Evolutionary conservation across 2,113 vertebrate species (phyloP), one percentile per base, ranked within the genome.

Genomic region (Oxyura jamaicensis): DNA sequence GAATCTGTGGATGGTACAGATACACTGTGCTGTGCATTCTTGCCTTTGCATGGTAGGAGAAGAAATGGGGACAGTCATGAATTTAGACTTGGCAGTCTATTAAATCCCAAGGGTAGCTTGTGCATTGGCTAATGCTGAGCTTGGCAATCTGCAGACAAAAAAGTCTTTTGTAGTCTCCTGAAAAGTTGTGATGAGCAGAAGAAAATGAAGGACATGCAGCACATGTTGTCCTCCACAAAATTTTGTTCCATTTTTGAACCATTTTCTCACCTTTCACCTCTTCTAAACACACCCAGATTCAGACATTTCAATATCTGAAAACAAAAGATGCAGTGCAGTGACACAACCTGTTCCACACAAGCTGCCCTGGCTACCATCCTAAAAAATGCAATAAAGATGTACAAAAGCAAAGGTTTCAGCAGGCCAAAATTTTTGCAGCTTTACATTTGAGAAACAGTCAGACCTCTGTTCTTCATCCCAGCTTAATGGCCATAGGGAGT

Each of bases 381-480:
- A 62, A 91, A 91, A 80, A 50, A 10, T 62, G 19, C 35, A 72
- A 10, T 72, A 50, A 91, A 65, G 41, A 36, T 41, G 18, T n/a
- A 46, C 28, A 73, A 83, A 91, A 79, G 39, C 25, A 76, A 48
- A 87, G 66, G 23, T 79, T 77, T 74, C 75, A 77, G 35, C 18
- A 62, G n/a, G 19, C 46, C 10, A 48, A 78, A 50, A 15, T 65
- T 83, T 94, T 67, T 94, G 11, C 63, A 80, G 41, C 31, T 96
- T 94, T 95, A 46, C 8, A 0, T 87, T 92, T 90, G 48, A 90
- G 91, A 90, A 94, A 78, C 21, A 35, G 6, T 59, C 21, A 81
- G 72, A 63, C 44, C 19, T 92, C 94, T 90, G 50, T 92, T 95
- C 71, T 94, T 78, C 44, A 76, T 90, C 78, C 63, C 82, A 94